These are phyloP conservation scores for Caenorhabditis briggsae DNA, from an alignment of 1,140 invertebrate genomes.

Conservation along the genomic window DNA sequence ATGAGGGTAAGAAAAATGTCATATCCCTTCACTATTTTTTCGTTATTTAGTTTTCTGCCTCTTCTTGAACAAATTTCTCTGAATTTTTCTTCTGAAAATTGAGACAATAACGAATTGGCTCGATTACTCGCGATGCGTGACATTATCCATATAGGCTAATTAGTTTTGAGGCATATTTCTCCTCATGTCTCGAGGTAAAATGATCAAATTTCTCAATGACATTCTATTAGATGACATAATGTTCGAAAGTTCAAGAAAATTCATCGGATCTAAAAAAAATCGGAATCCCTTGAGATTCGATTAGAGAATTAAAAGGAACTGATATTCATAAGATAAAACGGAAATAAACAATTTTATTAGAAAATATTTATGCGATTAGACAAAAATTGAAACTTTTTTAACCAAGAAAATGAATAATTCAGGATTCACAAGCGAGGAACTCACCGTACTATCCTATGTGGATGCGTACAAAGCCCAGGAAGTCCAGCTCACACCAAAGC, in stretches of 20 bases:
- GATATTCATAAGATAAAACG: too few species aligned
- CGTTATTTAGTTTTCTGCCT: too few species aligned
- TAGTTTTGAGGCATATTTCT: not conserved
- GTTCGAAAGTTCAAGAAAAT: too few species aligned
- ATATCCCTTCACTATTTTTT: not conserved
- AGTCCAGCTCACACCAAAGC: slow-evolving; percentile 89
- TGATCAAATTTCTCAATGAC: too few species aligned
- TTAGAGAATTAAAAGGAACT: not conserved
- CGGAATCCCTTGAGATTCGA: not conserved
- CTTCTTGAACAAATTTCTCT: too few species aligned
- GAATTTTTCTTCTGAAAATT: not conserved
- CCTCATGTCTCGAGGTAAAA: not conserved
- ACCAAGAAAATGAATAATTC: not conserved
- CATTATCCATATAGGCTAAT: slow-evolving; percentile 2
- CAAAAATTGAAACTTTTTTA: not conserved
- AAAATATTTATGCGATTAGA: too few species aligned
- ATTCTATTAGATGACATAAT: too few species aligned
- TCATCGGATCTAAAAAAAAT: too few species aligned
- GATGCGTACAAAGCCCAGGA: slow-evolving; percentile 80
- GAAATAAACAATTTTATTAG: too few species aligned
- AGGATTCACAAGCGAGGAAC: slow-evolving; percentile 15
- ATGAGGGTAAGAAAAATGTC: not conserved
- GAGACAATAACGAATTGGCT: not conserved
- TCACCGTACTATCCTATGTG: slow-evolving; percentile 11
- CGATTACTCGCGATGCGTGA: not conserved